Evolutionary conservation across 2,888 invertebrate species (phyloP).

Genomic region (Xanthorhoe designata): DNA sequence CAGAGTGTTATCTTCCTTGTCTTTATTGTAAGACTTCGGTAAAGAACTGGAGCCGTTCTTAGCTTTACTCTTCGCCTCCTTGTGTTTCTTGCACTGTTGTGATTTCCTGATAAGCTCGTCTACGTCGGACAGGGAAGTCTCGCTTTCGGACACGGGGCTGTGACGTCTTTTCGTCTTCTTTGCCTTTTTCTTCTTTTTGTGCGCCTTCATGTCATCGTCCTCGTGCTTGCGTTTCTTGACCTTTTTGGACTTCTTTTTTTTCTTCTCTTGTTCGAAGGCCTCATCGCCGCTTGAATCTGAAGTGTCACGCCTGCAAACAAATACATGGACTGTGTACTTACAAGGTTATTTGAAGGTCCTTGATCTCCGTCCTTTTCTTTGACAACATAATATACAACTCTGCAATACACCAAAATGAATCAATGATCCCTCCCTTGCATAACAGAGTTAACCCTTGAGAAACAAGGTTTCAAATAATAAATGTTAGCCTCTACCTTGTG

Average conservation of each 20-base stretch:
- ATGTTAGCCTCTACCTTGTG: slow-evolving; percentile 42
- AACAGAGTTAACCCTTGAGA: not conserved
- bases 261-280: slow-evolving; percentile 69
- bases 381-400: slow-evolving; percentile 59
- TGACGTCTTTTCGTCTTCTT: slow-evolving; percentile 85
- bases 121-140: slow-evolving; percentile 73
- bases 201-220: slow-evolving; percentile 74
- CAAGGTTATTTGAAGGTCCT: slow-evolving; percentile 44
- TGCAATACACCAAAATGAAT: slow-evolving; percentile 54
- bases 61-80: slow-evolving; percentile 47
- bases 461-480: slow-evolving; percentile 5
- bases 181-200: slow-evolving; percentile 84
- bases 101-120: slow-evolving; percentile 73
- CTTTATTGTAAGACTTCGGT: slow-evolving; percentile 30
- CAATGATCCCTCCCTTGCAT: slow-evolving; percentile 28
- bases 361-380: slow-evolving; percentile 49
- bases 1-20: slow-evolving; percentile 64
- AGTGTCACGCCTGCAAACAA: slow-evolving; percentile 36
- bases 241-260: slow-evolving; percentile 84
- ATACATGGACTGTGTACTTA: slow-evolving; percentile 59
- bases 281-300: slow-evolving; percentile 41
- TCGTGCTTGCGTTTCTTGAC: slow-evolving; percentile 89
- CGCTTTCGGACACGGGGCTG: slow-evolving; percentile 69
- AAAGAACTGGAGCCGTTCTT: slow-evolving; percentile 63
- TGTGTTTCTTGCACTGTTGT: slow-evolving; percentile 49